These are phyloP conservation scores for Carassius auratus DNA, from an alignment of 2,113 vertebrate species.

Conservation along the genomic window DNA sequence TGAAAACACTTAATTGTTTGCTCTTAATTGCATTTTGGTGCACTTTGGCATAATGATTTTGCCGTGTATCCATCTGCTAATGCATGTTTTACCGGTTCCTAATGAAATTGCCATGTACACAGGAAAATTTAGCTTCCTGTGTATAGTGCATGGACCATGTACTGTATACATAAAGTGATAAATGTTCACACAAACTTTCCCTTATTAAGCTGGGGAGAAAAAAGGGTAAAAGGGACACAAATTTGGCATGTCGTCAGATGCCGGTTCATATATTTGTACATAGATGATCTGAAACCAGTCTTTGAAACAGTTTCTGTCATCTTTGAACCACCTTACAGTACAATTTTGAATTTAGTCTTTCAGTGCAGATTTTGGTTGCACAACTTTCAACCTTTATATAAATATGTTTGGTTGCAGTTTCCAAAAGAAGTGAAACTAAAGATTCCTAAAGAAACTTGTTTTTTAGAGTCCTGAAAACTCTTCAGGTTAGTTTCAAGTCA, in stretches of 20 bases:
- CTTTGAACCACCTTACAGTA: no score
- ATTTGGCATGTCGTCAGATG: not conserved
- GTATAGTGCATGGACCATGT: not conserved
- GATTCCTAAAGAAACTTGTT: not conserved
- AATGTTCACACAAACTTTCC: not conserved
- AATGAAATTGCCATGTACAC: not conserved
- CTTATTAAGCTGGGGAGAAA: not conserved
- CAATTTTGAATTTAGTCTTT: not conserved
- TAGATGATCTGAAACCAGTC: not conserved
- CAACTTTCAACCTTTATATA: not conserved
- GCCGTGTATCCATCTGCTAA: conserved; percentile 18
- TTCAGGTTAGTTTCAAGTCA: not conserved
- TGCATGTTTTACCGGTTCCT: not conserved
- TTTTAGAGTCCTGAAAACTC: not conserved
- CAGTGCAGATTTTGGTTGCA: not conserved
- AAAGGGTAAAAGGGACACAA: conserved; percentile 39
- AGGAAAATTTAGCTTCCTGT: not conserved
- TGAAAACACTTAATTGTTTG: not conserved
- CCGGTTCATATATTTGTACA: not conserved
- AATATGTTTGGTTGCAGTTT: not conserved
- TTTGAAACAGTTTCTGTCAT: not conserved
- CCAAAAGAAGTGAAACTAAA: conserved; percentile 4
- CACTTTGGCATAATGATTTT: conserved; percentile 7
- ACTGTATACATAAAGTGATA: not conserved
- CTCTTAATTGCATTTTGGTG: conserved; percentile 32